These are phyloP conservation scores for Nasonia vitripennis DNA, from an alignment of 1,140 invertebrate genomes.

Conservation along the genomic window DNA sequence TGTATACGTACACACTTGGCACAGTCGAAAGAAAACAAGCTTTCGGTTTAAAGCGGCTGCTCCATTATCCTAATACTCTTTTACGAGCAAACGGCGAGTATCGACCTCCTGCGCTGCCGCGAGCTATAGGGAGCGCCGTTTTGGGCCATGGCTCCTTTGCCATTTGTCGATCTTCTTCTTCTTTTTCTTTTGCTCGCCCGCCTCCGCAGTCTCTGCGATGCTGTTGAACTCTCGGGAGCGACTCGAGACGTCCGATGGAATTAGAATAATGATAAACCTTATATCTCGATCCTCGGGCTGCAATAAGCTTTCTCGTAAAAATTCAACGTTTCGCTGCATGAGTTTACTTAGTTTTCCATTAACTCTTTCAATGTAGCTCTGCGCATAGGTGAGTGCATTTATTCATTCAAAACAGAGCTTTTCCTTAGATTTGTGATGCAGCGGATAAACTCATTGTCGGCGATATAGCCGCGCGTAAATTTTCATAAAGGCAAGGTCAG, in stretches of 20 bases:
- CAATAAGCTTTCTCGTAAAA: too few species aligned
- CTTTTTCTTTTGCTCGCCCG: neutral
- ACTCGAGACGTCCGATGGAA: neutral
- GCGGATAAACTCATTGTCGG: too few species aligned
- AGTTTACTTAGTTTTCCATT: too few species aligned
- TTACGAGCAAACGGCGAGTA: slow-evolving; percentile 22
- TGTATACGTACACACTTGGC: neutral
- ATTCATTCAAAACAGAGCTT: neutral
- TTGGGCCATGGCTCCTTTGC: neutral
- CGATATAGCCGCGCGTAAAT: too few species aligned
- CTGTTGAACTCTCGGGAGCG: neutral
- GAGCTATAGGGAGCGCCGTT: neutral
- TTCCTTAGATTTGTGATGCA: too few species aligned
- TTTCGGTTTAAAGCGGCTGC: slow-evolving; percentile 23
- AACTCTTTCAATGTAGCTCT: neutral
- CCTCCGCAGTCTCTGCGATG: neutral
- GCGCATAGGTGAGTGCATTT: neutral
- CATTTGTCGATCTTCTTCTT: neutral
- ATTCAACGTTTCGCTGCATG: too few species aligned
- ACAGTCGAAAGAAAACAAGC: slow-evolving; percentile 28
- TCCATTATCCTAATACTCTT: slow-evolving; percentile 40
- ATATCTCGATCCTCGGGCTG: too few species aligned
- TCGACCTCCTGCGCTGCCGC: slow-evolving; percentile 2
- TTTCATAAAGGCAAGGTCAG: neutral
- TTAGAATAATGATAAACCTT: slow-evolving; percentile 30